These are phyloP conservation scores for Stichodactyla helianthus DNA, from an alignment of 64 coral and sea anemone genomes.

Conservation along the genomic window DNA sequence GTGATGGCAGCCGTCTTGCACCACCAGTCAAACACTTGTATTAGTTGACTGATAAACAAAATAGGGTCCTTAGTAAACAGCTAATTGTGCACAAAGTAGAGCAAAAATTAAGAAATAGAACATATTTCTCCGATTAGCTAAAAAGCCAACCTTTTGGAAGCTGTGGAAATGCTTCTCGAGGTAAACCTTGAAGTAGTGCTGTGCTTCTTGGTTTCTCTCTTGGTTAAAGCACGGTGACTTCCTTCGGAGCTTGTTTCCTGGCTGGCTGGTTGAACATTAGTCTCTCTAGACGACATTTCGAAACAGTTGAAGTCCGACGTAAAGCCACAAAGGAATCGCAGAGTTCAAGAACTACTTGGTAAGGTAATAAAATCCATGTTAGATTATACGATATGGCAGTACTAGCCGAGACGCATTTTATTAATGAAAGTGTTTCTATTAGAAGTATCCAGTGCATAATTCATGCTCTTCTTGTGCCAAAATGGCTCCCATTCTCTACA, in stretches of 20 bases:
- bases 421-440: not conserved
- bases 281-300: slow-evolving; percentile 16
- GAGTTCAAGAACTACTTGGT: slow-evolving; percentile 19
- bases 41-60: slow-evolving; percentile 21
- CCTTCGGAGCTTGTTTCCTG: slow-evolving; percentile 11
- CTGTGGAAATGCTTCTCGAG: slow-evolving; percentile 1
- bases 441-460: not conserved
- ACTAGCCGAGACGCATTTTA: not conserved
- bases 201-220: slow-evolving; percentile 8
- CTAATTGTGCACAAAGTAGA: not conserved
- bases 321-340: slow-evolving; percentile 1
- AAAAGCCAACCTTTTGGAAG: slow-evolving; percentile 20
- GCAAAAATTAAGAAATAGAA: not conserved
- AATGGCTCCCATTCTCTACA: not conserved
- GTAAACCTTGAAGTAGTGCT: slow-evolving; percentile 10
- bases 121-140: not conserved
- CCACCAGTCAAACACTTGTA: slow-evolving; percentile 10
- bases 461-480: not conserved
- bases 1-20: slow-evolving; percentile 15
- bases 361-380: slow-evolving; percentile 11
- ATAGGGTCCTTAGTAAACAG: slow-evolving; percentile 13
- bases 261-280: not conserved
- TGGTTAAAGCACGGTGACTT: not conserved
- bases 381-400: slow-evolving; percentile 5
- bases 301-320: not conserved